Evolutionary conservation across 2,888 invertebrate species (phyloP).

Genomic region (Campaea margaritaria): DNA sequence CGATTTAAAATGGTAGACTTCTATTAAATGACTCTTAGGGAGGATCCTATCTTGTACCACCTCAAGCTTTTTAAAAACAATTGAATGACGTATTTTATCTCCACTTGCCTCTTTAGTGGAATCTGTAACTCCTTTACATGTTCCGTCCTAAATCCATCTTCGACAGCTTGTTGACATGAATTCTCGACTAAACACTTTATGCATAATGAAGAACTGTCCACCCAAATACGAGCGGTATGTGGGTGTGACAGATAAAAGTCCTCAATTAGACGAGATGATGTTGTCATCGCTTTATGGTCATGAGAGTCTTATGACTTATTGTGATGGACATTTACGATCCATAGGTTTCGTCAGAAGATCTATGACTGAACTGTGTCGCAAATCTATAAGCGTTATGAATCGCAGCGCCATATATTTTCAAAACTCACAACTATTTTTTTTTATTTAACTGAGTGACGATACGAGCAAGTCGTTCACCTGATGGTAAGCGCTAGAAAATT

Average conservation of each 20-base stretch:
- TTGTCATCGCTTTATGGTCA: conserved; percentile 45
- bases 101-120: no score
- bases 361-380: conserved; percentile 14
- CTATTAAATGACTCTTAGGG: no score
- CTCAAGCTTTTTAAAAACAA: no score
- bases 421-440: no score
- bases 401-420: not conserved
- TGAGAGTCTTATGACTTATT: conserved; percentile 42
- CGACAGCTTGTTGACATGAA: conserved; percentile 19
- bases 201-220: conserved; percentile 11
- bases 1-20: no score
- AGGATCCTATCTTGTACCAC: no score
- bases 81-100: no score
- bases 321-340: conserved; percentile 46
- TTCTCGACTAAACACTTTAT: conserved; percentile 12
- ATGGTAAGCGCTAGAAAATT: no score
- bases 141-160: conserved; percentile 8
- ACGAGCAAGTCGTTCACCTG: no score
- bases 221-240: conserved; percentile 7
- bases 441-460: no score
- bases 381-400: not conserved
- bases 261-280: conserved; percentile 39
- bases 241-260: conserved; percentile 33
- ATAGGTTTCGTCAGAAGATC: conserved; percentile 37
- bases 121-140: not conserved